phyloP scores from a whole-genome alignment of 2,888 invertebrate genomes.

The Synergus japonicus region DNA sequence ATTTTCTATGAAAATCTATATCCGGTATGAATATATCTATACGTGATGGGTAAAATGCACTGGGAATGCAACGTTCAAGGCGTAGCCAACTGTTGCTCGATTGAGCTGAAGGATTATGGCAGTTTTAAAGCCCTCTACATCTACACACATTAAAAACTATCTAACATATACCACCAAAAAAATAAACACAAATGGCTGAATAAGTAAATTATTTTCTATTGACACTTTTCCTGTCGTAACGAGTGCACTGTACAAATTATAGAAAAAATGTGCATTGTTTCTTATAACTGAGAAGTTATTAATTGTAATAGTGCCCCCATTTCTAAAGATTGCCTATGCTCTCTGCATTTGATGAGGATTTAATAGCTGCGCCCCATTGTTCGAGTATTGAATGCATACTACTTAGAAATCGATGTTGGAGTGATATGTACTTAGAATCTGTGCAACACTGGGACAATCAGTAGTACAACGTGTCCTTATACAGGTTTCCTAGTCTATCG shows the following conservation, averaged over 20 bases:
- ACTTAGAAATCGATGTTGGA: constrained; percentile 14
- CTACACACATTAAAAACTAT: constrained; percentile 7
- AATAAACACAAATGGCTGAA: not conserved
- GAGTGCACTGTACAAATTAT: not conserved
- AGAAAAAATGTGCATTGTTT: not conserved
- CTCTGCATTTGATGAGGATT: not conserved
- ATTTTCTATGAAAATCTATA: constrained; percentile 34
- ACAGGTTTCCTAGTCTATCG: constrained; percentile 36
- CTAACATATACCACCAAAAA: not conserved
- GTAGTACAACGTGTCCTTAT: constrained; percentile 32
- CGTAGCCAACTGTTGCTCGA: constrained; percentile 35
- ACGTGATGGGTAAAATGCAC: not conserved
- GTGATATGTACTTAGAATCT: constrained; percentile 8
- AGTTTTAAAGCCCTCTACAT: not conserved
- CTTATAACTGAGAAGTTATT: not conserved
- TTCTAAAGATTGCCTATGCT: not conserved
- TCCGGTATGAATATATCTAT: not conserved
- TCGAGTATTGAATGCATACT: constrained; percentile 16
- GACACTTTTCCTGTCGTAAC: not conserved
- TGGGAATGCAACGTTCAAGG: constrained; percentile 6
- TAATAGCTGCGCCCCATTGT: constrained; percentile 9
- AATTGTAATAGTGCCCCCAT: not conserved
- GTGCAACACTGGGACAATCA: constrained; percentile 29
- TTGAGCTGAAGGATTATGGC: constrained; percentile 31
- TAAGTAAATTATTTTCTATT: no score